Evolutionary conservation across 64 coral and sea anemone species (phyloP), one percentile per base, ranked within the genome.

Genomic region (Pocillopora damicornis): DNA sequence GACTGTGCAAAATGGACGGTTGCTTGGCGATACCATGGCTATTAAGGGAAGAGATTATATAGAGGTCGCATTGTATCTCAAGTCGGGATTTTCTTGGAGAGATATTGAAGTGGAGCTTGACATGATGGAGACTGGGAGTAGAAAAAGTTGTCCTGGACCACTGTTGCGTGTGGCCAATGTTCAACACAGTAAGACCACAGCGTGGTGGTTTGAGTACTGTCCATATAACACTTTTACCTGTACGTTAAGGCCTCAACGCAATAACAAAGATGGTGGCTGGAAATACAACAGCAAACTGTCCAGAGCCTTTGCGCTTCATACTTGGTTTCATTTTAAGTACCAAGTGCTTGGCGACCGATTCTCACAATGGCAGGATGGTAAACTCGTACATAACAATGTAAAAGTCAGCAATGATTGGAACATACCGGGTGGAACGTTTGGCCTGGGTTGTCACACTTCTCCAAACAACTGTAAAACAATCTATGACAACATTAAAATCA

Each of bases 181-280:
- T 6, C 20, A 37, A 1, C 64, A 75, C 51, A 51, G 71, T 26
- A 76, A 82, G 15, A 94, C 76, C 69, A 90, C 93, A 57, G 93
- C 88, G 11, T 94, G 93, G 93, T 94, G 93, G 93, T 94, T 94
- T 60, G 83, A 94, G 18, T 94, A 94, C 22, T 61, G 22, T 11
- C 79, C 88, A 65, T 20, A 59, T 4, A 22, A 68, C 13, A 11
- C 26, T 74, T 9, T 79, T 13, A 13, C 66, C 7, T 93, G 92
- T n/a, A 86, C 80, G 5, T 89, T 93, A 88, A 89, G 92, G 30
- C 92, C 92, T 16, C 60, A 45, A 34, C 35, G 69, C 36, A 90
- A 89, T 63, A 86, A 86, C 63, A 86, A 61, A 35, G 92, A 91
- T 56, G 89, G 83, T 22, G 11, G 15, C 8, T 88, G 89, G 93